A percentile compares a stretch with the other conserved stretches of the same genome.
Conservation (phyloP, 2,888 invertebrate genomes). For the Ochlodes sylvanus region DNA sequence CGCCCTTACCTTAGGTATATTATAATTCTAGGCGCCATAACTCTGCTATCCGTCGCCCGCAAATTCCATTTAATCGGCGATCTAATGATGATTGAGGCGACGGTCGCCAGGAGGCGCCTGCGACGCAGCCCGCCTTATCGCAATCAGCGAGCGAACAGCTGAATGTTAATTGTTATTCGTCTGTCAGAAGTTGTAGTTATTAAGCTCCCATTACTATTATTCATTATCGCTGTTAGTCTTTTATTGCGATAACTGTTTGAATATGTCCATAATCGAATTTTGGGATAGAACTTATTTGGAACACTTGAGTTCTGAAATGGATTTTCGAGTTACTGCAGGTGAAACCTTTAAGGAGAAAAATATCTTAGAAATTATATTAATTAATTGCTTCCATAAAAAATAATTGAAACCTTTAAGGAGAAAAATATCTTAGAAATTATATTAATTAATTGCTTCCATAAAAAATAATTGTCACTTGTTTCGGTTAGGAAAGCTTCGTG, state of each 20-base stretch:
- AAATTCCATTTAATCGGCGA: constrained; percentile 56
- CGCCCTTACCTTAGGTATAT: constrained; percentile 41
- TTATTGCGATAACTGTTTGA: background rate
- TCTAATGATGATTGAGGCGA: constrained; percentile 61
- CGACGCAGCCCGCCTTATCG: constrained; percentile 63
- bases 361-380: too few species aligned
- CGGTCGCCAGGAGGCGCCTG: constrained; percentile 51
- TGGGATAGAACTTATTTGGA: too few species aligned
- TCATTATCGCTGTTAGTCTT: background rate
- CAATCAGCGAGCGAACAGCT: constrained; percentile 55
- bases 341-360: too few species aligned
- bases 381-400: too few species aligned
- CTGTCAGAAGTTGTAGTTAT: constrained; percentile 49
- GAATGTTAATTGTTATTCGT: constrained; percentile 65
- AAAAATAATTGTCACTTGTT: too few species aligned
- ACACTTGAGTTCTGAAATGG: too few species aligned
- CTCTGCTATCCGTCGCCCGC: constrained; percentile 52
- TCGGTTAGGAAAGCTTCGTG: too few species aligned
- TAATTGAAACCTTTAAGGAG: too few species aligned
- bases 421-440: too few species aligned
- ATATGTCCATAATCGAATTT: background rate
- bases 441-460: too few species aligned
- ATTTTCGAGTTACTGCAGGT: too few species aligned
- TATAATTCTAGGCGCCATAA: constrained; percentile 45
- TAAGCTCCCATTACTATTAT: constrained; percentile 36